Evolutionary conservation across 1,140 invertebrate genomes (phyloP).

Genomic region (Ceratina calcarata): DNA sequence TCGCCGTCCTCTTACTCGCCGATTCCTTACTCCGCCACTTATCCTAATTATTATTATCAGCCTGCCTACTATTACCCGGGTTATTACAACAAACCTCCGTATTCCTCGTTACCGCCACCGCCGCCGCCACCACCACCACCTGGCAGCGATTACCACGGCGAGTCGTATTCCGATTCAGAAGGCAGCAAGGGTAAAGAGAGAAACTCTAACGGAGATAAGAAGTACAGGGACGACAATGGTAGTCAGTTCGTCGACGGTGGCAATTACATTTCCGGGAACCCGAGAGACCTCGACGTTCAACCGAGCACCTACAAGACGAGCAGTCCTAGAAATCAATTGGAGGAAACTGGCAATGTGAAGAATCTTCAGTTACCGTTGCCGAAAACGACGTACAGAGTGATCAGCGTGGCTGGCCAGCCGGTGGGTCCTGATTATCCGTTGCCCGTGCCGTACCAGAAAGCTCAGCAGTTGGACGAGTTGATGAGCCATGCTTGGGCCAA

Average conservation of each 20-base stretch:
- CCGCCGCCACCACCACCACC: slow-evolving; percentile 13
- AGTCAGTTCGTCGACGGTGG: slow-evolving; percentile 69
- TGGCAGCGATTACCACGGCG: slow-evolving; percentile 4
- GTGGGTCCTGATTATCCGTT: slow-evolving; percentile 63
- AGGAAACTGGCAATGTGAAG: slow-evolving; percentile 49
- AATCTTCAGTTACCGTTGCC: slow-evolving; percentile 41
- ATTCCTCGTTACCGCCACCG: slow-evolving; percentile 57
- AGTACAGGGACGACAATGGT: neutral
- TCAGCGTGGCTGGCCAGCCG: slow-evolving; percentile 68
- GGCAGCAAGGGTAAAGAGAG: slow-evolving; percentile 57
- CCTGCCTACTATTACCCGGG: slow-evolving; percentile 69
- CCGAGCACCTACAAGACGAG: slow-evolving; percentile 68
- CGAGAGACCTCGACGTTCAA: slow-evolving; percentile 71
- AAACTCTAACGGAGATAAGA: slow-evolving; percentile 43
- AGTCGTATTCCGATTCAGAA: slow-evolving; percentile 26
- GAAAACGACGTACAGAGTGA: slow-evolving; percentile 69
- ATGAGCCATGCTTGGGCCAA: slow-evolving; percentile 70
- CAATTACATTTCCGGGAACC: slow-evolving; percentile 71
- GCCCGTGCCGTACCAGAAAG: slow-evolving; percentile 61
- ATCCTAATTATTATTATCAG: slow-evolving; percentile 72
- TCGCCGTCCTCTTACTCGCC: slow-evolving; percentile 18
- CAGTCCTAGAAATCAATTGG: slow-evolving; percentile 66
- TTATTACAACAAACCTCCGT: slow-evolving; percentile 69
- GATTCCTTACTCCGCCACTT: slow-evolving; percentile 47
- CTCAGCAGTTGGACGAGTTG: slow-evolving; percentile 71